phyloP scores from a whole-genome alignment of 1,140 invertebrate genomes.

The Dreissena rostriformis region DNA sequence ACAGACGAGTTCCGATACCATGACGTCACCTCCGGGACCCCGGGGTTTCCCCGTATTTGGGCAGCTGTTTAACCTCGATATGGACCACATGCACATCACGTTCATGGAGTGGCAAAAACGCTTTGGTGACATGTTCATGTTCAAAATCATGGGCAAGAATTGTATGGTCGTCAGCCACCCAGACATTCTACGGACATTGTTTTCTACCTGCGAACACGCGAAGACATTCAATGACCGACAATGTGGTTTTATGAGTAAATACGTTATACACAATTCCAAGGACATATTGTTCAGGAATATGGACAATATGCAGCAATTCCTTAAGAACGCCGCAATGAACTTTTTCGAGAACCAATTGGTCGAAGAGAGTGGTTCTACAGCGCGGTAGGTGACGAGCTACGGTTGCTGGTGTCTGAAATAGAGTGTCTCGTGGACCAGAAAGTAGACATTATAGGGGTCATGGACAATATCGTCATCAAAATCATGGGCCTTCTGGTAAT shows the following conservation, averaged over 20 bases:
- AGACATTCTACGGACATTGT: constrained; percentile 49
- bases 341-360: constrained; percentile 35
- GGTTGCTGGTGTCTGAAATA: constrained; percentile 1
- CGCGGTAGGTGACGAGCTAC: not conserved
- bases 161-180: constrained; percentile 42
- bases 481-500: constrained; percentile 42
- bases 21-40: no score
- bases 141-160: constrained; percentile 43
- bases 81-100: constrained; percentile 36
- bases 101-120: constrained; percentile 54
- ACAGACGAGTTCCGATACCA: not conserved
- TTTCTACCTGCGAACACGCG: constrained; percentile 33
- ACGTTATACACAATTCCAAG: constrained; percentile 37
- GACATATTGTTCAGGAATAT: constrained; percentile 52
- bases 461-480: constrained; percentile 24
- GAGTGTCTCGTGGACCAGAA: not conserved
- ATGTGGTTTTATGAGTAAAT: constrained; percentile 45
- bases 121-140: constrained; percentile 50
- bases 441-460: constrained; percentile 18
- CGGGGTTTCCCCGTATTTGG: no score
- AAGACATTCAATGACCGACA: constrained; percentile 41
- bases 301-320: constrained; percentile 37
- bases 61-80: constrained; percentile 44
- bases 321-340: constrained; percentile 34
- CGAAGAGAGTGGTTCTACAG: constrained; percentile 48